These are phyloP conservation scores for Enchytraeus crypticus DNA, from an alignment of 2,888 invertebrate species.

Conservation along the genomic window DNA sequence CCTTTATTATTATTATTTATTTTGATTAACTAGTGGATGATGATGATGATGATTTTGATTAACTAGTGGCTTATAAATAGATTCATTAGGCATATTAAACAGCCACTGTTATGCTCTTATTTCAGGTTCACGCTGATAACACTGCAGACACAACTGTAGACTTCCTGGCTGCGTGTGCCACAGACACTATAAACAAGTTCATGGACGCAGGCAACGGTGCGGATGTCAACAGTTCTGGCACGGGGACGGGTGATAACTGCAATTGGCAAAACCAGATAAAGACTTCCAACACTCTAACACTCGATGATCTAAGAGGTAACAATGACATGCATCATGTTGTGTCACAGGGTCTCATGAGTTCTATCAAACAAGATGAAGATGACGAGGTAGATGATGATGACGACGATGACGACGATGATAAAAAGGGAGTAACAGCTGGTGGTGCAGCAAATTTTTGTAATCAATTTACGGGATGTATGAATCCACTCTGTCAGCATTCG, in stretches of 20 bases:
- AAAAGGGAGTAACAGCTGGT: not conserved
- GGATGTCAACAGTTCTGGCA: not conserved
- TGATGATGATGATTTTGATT: too few species aligned
- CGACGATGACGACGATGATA: not conserved
- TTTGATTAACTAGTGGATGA: too few species aligned
- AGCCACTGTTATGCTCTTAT: too few species aligned
- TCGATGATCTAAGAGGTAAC: not conserved
- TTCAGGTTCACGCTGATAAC: not conserved
- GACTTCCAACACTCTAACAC: not conserved
- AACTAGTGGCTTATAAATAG: too few species aligned
- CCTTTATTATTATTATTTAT: too few species aligned
- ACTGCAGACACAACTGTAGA: not conserved
- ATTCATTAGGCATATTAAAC: too few species aligned
- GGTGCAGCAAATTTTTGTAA: not conserved
- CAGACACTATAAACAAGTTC: not conserved
- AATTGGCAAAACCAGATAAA: not conserved
- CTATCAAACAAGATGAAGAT: not conserved
- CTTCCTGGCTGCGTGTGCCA: not conserved
- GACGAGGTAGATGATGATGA: not conserved
- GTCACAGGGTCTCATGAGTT: not conserved
- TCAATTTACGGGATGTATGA: not conserved
- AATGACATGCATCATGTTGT: not conserved
- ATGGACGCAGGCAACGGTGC: not conserved
- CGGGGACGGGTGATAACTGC: not conserved
- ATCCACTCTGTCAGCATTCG: not conserved